Base-by-base conservation (phyloP, 2,113 vertebrate genomes). In the Beaufortia kweichowensis region DNA sequence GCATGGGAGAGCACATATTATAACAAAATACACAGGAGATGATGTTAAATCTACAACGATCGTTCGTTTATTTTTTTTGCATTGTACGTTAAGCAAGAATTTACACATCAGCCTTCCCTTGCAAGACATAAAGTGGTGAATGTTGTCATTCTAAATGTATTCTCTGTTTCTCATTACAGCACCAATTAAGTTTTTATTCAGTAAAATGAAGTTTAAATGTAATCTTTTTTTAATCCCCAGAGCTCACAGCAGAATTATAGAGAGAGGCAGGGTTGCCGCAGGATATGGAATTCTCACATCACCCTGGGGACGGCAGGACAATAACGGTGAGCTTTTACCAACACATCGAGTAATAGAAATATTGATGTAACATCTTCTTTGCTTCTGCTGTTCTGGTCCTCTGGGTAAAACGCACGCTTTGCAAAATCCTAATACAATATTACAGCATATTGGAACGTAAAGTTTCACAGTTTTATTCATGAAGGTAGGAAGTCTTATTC, bases 401-500 rank as follows among this genome's bases (percentile, higher is more conserved):
- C 66, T 63, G 78, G 68, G 74, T 55, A 66, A 57, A 67, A 66
- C 55, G 31, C 48, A 48, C 43, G 29, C 19, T 53, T 43, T 50
- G 73, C 26, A 79, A 71, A 68, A 39, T 79, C 56, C 74, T 73
- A 39, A 73, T 73, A 76, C 63, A 62, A 62, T 57, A 79, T 77
- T 79, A 79, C 73, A 76, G 26, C 67, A 66, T 76, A 79, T 81
- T 74, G 77, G 24, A 74, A 77, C 56, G 67, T 77, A 77, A 81
- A 77, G 28, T 63, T 67, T 55, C 24, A 26, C 48, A 41, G 29
- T 28, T 65, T 81, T 73, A 73, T 65, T 79, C 68, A 79, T 79
- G 60, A 66, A 65, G 68, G 35, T 39, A 2, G 35, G 35, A 24
- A 70, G 19, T 15, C 28, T 33, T 39, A 28, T 31, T 31, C 28